Base-by-base conservation (phyloP, 1,140 invertebrate genomes). In the Lepidostoma basale region DNA sequence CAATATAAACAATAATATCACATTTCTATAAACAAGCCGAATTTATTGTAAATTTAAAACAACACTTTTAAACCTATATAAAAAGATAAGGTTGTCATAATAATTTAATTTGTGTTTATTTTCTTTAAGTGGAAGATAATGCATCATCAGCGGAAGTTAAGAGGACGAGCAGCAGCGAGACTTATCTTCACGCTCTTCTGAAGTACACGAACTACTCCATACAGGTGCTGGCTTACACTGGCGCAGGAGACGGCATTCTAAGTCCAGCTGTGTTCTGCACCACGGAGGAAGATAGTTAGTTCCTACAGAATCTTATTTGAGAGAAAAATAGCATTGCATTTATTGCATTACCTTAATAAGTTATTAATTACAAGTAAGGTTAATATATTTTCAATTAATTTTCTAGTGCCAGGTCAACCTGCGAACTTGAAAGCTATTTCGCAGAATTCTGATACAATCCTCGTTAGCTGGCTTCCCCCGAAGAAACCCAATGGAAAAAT, bases 141-240 rank as follows among this genome's bases (percentile, higher is more conserved):
- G 23, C 45, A 25, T 54, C 67, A 9, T 26, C 64, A 64, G 67
- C 72, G 22, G 88, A 90, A 78, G 82, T 90, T 25, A 90, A 90
- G 75, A 84, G 85, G 73, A 89, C 85, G 20, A 85, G 85, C 54
- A 89, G 87, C 73, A 82, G 87, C 33, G 89, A 90, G 71, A 89
- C 89, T 2, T 88, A 88, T 74, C 76, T 93, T 58, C 87, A 88
- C 72, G 88, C 89, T 0, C 76, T 93, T 39, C 84, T 86, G 49
- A 90, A 91, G 68, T 90, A 86, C 73, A 87, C 88, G 20, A 92
- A 92, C 81, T 96, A 96, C 80, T 92, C 90, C 12, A 86, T 96
- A 45, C 86, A 90, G 72, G 90, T 95, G 0, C 79, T 93, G 72
- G 93, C 92, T 8, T 94, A 89, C 74, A 93, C 91, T 0, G 84